A percentile compares a stretch with the other conserved stretches of the same genome.
phyloP scores from a whole-genome alignment of 2,797 vertebrate species.

The Gymnocypris eckloni region DNA sequence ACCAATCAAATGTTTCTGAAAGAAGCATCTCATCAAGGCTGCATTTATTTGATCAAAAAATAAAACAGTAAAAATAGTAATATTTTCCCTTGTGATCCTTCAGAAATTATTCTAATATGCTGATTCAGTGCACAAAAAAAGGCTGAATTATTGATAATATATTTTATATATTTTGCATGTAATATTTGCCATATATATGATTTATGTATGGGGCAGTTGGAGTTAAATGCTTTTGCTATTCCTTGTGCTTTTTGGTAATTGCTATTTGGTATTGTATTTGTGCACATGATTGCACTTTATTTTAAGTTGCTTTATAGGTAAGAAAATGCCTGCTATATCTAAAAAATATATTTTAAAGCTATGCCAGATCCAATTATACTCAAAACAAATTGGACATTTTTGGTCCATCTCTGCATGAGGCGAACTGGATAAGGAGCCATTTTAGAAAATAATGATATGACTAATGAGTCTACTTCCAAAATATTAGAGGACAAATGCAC shows the following conservation, averaged over 20 bases:
- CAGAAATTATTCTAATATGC: background rate
- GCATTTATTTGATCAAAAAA: background rate
- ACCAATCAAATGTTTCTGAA: background rate
- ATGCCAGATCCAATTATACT: background rate
- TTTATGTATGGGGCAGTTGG: background rate
- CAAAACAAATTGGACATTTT: background rate
- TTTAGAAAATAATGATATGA: background rate
- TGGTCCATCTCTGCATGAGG: background rate
- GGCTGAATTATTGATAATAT: background rate
- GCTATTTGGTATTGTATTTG: background rate
- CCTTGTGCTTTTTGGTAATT: background rate
- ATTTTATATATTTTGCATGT: background rate
- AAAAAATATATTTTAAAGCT: slow-evolving; percentile 9
- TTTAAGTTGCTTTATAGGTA: background rate
- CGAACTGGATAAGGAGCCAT: background rate
- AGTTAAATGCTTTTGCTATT: slow-evolving; percentile 12
- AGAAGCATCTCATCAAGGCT: background rate
- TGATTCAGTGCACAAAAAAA: background rate
- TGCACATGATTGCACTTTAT: background rate
- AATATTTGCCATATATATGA: slow-evolving; percentile 13
- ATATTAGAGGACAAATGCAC: background rate
- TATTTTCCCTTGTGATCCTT: background rate
- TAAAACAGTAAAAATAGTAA: background rate
- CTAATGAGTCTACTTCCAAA: background rate
- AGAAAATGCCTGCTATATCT: background rate